phyloP scores from a whole-genome alignment of 2,113 vertebrate species.

The Nerophis lumbriciformis region DNA sequence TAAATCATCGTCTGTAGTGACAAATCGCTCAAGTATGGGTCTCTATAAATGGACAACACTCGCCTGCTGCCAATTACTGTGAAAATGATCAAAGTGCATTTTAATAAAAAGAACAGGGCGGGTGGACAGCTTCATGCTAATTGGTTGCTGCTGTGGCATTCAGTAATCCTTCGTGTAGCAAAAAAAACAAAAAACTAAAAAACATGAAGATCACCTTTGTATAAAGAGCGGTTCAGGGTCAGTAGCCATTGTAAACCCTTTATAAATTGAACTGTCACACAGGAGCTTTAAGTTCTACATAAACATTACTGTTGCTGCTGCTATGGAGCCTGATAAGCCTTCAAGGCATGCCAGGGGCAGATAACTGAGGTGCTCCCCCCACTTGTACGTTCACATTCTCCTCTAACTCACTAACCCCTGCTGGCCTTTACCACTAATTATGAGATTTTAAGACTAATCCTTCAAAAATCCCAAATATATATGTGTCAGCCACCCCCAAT shows the following conservation, averaged over 20 bases:
- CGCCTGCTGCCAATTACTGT: conserved; percentile 42
- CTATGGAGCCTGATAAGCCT: conserved; percentile 58
- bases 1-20: conserved; percentile 32
- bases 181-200: conserved; percentile 20
- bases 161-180: conserved; percentile 65
- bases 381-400: conserved; percentile 55
- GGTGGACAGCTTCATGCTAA: conserved; percentile 47
- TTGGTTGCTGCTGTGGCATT: conserved; percentile 61
- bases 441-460: conserved; percentile 69
- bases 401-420: conserved; percentile 35
- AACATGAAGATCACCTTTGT: conserved; percentile 5
- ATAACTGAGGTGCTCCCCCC: conserved; percentile 62
- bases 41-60: conserved; percentile 42
- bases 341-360: conserved; percentile 44
- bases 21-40: conserved; percentile 25
- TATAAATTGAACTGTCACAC: conserved; percentile 62
- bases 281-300: conserved; percentile 62
- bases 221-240: conserved; percentile 27
- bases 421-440: conserved; percentile 70
- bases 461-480: conserved; percentile 54
- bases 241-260: conserved; percentile 46
- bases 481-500: conserved; percentile 30
- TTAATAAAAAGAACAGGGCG: conserved; percentile 14
- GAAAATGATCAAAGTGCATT: conserved; percentile 52
- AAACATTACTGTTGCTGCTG: conserved; percentile 48